Evolutionary conservation across 1,140 invertebrate genomes (phyloP).

Genomic region (Pachypsylla venusta): DNA sequence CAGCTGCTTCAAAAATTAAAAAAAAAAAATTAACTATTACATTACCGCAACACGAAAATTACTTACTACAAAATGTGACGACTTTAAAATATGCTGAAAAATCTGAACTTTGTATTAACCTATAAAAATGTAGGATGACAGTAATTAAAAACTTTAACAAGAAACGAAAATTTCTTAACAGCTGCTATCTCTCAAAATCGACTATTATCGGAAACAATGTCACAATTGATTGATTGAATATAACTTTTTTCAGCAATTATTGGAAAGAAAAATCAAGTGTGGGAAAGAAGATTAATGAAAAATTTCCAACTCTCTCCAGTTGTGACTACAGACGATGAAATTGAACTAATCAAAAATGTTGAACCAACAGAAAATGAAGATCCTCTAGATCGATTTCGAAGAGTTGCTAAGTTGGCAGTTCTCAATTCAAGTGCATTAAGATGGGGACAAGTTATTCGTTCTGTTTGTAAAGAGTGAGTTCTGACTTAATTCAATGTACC

Average conservation of each 20-base stretch:
- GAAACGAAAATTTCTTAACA: no score
- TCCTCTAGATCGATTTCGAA: constrained; percentile 46
- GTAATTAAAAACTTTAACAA: no score
- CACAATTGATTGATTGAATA: not conserved
- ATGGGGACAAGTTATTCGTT: constrained; percentile 50
- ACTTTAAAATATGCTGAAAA: no score
- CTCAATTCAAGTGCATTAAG: constrained; percentile 45
- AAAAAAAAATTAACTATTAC: no score
- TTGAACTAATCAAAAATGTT: constrained; percentile 28
- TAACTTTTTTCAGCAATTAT: constrained; percentile 22
- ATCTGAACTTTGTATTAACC: no score
- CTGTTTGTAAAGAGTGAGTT: constrained; percentile 40
- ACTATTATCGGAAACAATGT: constrained; percentile 9
- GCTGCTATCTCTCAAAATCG: no score
- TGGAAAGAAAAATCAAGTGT: constrained; percentile 58
- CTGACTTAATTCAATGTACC: no score
- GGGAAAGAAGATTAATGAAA: constrained; percentile 69
- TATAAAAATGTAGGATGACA: no score
- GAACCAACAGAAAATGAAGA: constrained; percentile 42
- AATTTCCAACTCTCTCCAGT: constrained; percentile 68
- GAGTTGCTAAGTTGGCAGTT: constrained; percentile 54
- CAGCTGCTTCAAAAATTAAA: no score
- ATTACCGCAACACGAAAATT: no score
- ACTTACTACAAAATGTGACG: no score
- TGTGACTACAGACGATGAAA: constrained; percentile 38